Percentiles rank a stretch among this genome's conserved stretches.
phyloP scores from a whole-genome alignment of 2,113 vertebrate genomes.

The Triplophysa tibetana region DNA sequence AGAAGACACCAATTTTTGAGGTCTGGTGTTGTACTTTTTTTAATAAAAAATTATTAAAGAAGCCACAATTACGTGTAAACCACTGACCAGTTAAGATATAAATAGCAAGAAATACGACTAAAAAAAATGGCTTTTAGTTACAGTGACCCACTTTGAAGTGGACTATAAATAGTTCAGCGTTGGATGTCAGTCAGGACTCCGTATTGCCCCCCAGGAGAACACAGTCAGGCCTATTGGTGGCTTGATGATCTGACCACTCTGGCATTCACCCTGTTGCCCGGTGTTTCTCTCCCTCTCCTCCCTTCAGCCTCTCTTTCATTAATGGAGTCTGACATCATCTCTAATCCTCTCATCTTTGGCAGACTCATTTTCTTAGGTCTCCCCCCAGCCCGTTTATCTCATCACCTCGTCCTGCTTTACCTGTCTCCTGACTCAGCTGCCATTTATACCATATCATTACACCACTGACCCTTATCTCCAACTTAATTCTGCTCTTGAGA shows the following conservation, averaged over 20 bases:
- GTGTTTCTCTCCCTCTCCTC: constrained; percentile 29
- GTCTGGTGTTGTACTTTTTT: background rate
- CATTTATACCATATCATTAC: constrained; percentile 29
- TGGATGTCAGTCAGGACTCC: constrained; percentile 35
- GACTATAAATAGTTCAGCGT: constrained; percentile 53
- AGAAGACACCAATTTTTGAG: background rate
- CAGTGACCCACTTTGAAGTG: constrained; percentile 42
- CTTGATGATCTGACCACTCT: constrained; percentile 54
- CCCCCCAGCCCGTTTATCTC: constrained; percentile 42
- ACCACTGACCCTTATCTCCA: constrained; percentile 10
- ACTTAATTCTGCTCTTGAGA: constrained; percentile 10
- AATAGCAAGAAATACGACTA: constrained; percentile 23
- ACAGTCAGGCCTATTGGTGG: constrained; percentile 36
- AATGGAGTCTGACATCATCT: constrained; percentile 48
- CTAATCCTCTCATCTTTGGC: constrained; percentile 43
- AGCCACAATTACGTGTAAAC: background rate
- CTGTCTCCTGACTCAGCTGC: constrained; percentile 45
- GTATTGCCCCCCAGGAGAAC: constrained; percentile 32
- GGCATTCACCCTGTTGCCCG: constrained; percentile 46
- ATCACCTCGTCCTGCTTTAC: constrained; percentile 31
- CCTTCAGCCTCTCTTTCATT: constrained; percentile 47
- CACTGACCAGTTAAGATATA: background rate
- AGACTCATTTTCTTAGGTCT: constrained; percentile 49
- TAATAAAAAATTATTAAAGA: background rate
- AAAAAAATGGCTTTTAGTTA: constrained; percentile 4